Evolutionary conservation across 2,797 vertebrate species (phyloP), one percentile per base, ranked within the genome.

Genomic region (Propithecus deckenii): DNA sequence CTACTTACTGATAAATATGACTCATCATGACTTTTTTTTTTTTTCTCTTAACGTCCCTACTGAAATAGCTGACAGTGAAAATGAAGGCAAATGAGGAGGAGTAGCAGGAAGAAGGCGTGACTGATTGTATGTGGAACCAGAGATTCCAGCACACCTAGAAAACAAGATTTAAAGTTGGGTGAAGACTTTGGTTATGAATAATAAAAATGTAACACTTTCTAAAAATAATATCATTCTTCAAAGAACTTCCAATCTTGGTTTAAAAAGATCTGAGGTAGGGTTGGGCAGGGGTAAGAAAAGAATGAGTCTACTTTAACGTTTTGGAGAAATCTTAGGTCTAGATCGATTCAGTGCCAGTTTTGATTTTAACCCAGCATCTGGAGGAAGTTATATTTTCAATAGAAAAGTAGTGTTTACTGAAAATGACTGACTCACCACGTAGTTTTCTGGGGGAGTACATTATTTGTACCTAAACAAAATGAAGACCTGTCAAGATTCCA

Each of bases 381-480:
- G 38, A 95, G 13, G 84, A 93, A 92, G 76, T 41, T 85, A 17
- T 59, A 72, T 81, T 93, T 96, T 86, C 93, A 94, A 74, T 74
- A 84, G 74, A 86, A 92, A 97, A 93, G 30, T 43, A 57, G 30
- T 94, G 38, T 95, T 97, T 94, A 90, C 76, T 94, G 61, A 93
- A 94, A 96, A 88, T 92, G 32, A 90, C 32, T 94, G 71, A 96
- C 23, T 95, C 80, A 94, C 12, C 18, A 69, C 5, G n/a, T 23
- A 71, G 65, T 71, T 94, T 92, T 91, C 95, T 87, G 79, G 35
- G 52, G 84, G 79, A 93, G 59, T 78, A 52, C 7, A 74, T 85
- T 93, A 92, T 96, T 96, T 95, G 63, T 88, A 88, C n/a, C 20
- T 75, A 95, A 96, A 95, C 65, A 96, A 97, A 97, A 89, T 91